phyloP scores from a whole-genome alignment of 2,888 invertebrate species.

The Spodoptera picta region DNA sequence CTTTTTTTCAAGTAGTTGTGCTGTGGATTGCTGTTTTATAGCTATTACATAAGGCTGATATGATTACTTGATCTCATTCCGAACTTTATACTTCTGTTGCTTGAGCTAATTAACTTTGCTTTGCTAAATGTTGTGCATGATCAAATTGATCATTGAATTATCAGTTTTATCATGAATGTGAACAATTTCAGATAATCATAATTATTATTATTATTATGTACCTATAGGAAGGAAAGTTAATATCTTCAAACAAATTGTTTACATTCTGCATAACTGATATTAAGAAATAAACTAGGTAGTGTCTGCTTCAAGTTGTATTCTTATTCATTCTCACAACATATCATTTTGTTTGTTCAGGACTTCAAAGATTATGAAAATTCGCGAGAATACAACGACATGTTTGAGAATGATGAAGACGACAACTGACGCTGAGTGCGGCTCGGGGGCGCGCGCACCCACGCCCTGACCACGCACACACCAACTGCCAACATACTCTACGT shows the following conservation, averaged over 20 bases:
- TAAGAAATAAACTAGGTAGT: not conserved
- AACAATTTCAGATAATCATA: conserved; percentile 4
- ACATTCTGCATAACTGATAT: conserved; percentile 22
- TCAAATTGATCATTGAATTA: not conserved
- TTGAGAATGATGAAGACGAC: conserved; percentile 87
- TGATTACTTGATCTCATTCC: no score
- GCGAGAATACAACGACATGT: conserved; percentile 85
- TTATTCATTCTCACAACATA: conserved; percentile 78
- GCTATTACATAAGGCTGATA: no score
- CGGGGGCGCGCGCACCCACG: conserved; percentile 19
- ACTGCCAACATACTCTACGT: conserved; percentile 36
- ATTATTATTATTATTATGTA: not conserved
- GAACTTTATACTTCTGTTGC: no score
- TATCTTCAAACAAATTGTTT: conserved; percentile 6
- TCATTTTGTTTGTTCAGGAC: conserved; percentile 78
- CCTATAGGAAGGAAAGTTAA: no score
- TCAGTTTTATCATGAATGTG: conserved; percentile 19
- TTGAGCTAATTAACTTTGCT: conserved; percentile 1
- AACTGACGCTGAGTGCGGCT: conserved; percentile 69
- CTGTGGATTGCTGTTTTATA: no score
- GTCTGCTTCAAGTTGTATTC: conserved; percentile 69
- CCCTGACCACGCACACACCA: conserved; percentile 21
- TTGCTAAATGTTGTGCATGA: conserved; percentile 23
- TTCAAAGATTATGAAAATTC: conserved; percentile 84
- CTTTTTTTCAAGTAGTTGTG: no score